These are phyloP conservation scores for Myrmophylax atrothorax DNA, from an alignment of 2,113 vertebrate species.

Conservation along the genomic window DNA sequence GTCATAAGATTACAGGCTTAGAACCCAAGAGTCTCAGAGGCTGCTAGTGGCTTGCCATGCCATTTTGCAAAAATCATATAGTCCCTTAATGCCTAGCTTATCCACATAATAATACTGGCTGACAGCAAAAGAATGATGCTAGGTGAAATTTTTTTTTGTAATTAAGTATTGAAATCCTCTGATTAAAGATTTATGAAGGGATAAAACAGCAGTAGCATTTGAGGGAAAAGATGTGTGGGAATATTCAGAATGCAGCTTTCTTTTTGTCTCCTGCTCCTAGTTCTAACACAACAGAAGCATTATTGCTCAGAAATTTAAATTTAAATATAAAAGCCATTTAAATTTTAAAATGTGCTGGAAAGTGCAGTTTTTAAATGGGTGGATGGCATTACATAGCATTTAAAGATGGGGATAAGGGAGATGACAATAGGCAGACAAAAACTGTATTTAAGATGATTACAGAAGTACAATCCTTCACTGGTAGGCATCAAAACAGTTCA, in stretches of 20 bases:
- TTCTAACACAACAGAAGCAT: not conserved
- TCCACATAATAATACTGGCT: conserved; percentile 12
- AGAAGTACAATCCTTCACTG: not conserved
- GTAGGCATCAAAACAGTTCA: not conserved
- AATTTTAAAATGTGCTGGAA: not conserved
- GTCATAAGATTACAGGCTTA: conserved; percentile 2
- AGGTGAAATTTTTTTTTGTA: not conserved
- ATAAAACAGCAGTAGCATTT: conserved; percentile 27
- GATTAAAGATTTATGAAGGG: conserved; percentile 43
- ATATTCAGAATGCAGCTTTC: conserved; percentile 23
- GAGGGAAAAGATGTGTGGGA: conserved; percentile 29
- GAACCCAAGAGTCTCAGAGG: not conserved
- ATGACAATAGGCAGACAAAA: not conserved
- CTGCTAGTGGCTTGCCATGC: not conserved
- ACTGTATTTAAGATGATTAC: not conserved
- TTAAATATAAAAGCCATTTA: conserved; percentile 38
- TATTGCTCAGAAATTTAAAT: not conserved
- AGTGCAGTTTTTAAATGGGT: not conserved
- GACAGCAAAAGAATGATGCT: conserved; percentile 11
- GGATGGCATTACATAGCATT: not conserved
- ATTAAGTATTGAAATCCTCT: conserved; percentile 54
- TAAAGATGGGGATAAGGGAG: not conserved
- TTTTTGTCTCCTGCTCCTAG: not conserved
- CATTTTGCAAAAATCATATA: conserved; percentile 26
- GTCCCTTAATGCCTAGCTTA: conserved; percentile 20